Evolutionary conservation across 2,113 vertebrate species (phyloP).

Genomic region (Marmota monax): DNA sequence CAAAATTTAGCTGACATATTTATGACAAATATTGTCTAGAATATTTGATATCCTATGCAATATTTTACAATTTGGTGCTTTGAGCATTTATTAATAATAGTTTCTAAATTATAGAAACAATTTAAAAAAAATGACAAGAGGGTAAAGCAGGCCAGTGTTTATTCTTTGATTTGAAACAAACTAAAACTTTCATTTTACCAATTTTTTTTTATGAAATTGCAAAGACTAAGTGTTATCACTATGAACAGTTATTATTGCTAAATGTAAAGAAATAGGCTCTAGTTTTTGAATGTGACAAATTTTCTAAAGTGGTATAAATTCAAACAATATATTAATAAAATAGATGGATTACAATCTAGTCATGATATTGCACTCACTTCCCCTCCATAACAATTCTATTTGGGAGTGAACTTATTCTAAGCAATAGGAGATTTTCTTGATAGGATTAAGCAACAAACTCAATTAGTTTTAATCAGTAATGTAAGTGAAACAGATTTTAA

Average conservation of each 20-base stretch:
- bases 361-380: slow-evolving; percentile 6
- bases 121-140: neutral
- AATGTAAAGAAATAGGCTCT: neutral
- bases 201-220: neutral
- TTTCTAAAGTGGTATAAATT: neutral
- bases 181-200: neutral
- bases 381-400: slow-evolving; percentile 39
- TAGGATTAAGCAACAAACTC: slow-evolving; percentile 72
- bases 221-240: neutral
- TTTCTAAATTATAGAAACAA: neutral
- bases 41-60: neutral
- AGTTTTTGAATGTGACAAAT: neutral
- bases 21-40: neutral
- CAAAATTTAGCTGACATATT: neutral
- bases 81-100: neutral
- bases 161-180: neutral
- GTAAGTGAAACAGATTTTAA: slow-evolving; percentile 80
- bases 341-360: slow-evolving; percentile 26
- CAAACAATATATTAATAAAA: slow-evolving; percentile 3
- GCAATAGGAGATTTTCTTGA: slow-evolving; percentile 62
- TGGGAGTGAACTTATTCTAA: slow-evolving; percentile 62
- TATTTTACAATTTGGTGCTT: neutral
- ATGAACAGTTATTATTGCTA: neutral
- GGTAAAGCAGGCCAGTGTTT: neutral
- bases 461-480: slow-evolving; percentile 80